Evolutionary conservation across 2,888 invertebrate species (phyloP).

Genomic region (Neoscelio sp.): DNA sequence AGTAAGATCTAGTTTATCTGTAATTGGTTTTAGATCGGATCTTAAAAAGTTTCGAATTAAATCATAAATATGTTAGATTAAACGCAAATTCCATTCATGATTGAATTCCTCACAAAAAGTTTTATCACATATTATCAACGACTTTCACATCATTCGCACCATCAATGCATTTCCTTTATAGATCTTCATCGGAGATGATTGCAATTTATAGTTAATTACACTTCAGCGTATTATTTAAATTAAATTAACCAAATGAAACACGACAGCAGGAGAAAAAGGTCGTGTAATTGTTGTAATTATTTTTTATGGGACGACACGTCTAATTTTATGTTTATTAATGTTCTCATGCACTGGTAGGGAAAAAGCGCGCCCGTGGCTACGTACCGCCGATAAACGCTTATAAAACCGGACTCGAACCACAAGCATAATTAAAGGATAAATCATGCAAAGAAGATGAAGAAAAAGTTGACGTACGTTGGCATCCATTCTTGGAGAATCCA

Average conservation of each 20-base stretch:
- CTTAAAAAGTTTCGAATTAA: too few relatives aligned
- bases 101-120: too few relatives aligned
- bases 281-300: slow-evolving; percentile 36
- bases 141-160: too few relatives aligned
- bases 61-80: too few relatives aligned
- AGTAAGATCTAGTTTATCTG: too few relatives aligned
- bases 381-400: slow-evolving; percentile 15
- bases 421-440: slow-evolving; percentile 58
- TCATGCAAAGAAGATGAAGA: slow-evolving; percentile 34
- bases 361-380: slow-evolving; percentile 39
- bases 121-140: too few relatives aligned
- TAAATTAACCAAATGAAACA: slow-evolving; percentile 2
- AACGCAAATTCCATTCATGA: too few relatives aligned
- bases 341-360: not conserved
- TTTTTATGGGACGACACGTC: slow-evolving; percentile 21
- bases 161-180: too few relatives aligned
- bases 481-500: slow-evolving; percentile 91
- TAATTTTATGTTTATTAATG: slow-evolving; percentile 42
- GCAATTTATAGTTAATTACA: not conserved
- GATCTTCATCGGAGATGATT: too few relatives aligned
- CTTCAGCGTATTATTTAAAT: slow-evolving; percentile 16
- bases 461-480: slow-evolving; percentile 86
- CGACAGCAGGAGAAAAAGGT: slow-evolving; percentile 8
- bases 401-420: slow-evolving; percentile 51
- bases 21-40: too few relatives aligned